Evolutionary conservation across 2,888 invertebrate species (phyloP).

Genomic region (Trachelus troglodyta): DNA sequence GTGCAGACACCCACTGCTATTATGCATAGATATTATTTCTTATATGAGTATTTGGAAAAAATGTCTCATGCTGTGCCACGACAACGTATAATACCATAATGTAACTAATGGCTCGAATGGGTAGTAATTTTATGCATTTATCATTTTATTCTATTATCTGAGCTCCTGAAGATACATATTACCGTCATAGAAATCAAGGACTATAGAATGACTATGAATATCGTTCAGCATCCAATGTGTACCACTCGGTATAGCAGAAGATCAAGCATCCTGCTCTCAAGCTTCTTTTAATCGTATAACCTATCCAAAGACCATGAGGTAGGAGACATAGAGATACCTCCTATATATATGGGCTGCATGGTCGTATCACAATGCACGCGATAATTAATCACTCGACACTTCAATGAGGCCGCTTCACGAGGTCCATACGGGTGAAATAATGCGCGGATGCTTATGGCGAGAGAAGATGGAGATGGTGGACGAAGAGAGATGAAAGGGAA

Average conservation of each 20-base stretch:
- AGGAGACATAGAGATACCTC: not conserved
- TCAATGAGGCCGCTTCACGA: slow-evolving; percentile 16
- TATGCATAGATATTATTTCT: not conserved
- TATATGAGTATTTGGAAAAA: not conserved
- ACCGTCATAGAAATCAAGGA: not conserved
- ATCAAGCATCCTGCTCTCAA: not conserved
- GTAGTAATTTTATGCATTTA: not conserved
- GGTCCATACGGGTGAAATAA: not conserved
- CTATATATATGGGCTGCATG: not conserved
- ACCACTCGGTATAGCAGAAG: not conserved
- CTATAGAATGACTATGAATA: not conserved
- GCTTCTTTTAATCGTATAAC: not conserved
- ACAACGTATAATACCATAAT: not conserved
- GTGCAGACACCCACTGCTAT: not conserved
- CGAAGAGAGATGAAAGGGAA: not conserved
- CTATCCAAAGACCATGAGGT: not conserved
- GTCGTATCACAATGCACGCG: not conserved
- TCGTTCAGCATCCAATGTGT: not conserved
- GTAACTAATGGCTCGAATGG: not conserved
- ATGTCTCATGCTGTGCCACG: not conserved
- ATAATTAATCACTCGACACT: slow-evolving; percentile 29
- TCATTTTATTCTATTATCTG: not conserved
- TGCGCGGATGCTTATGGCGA: not conserved
- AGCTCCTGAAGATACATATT: not conserved
- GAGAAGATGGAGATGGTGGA: not conserved